Percentiles rank a stretch among this genome's conserved stretches.
Conservation (phyloP, 2,797 vertebrate species). For the Poeciliopsis infans region DNA sequence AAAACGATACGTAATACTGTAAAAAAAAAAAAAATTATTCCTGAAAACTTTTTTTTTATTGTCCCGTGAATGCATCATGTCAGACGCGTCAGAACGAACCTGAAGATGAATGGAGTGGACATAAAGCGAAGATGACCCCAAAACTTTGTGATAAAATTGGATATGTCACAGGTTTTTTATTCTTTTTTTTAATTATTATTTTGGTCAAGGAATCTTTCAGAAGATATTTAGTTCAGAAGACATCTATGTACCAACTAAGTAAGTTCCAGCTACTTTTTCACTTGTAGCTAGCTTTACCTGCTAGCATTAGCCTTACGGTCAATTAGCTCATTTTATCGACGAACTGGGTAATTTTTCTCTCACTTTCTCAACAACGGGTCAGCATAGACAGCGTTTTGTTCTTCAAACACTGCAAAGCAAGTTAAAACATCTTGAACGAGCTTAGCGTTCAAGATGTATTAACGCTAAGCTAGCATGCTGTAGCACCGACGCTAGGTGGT, state of each 20-base stretch:
- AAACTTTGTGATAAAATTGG: too few species aligned
- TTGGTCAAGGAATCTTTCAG: neutral
- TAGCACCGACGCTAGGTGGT: neutral
- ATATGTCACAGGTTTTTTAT: too few species aligned
- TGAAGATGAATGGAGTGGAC: neutral
- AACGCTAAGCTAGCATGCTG: too few species aligned
- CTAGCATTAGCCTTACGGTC: neutral
- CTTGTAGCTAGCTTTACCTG: neutral
- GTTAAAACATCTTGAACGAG: neutral
- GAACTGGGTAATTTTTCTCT: too few species aligned
- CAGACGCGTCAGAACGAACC: neutral
- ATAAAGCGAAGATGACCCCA: neutral
- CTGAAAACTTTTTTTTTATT: neutral
- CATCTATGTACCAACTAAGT: neutral
- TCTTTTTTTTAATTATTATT: neutral
- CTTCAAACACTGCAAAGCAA: neutral
- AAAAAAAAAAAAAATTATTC: too few species aligned
- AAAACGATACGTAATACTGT: too few species aligned
- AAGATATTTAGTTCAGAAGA: neutral
- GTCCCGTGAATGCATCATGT: neutral
- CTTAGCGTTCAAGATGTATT: too few species aligned
- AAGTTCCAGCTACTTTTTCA: neutral
- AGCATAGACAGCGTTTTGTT: too few species aligned
- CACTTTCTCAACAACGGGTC: too few species aligned
- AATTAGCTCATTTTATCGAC: too few species aligned